Conservation (phyloP, 2,888 invertebrate species). For the Aspidiotus destructor region DNA sequence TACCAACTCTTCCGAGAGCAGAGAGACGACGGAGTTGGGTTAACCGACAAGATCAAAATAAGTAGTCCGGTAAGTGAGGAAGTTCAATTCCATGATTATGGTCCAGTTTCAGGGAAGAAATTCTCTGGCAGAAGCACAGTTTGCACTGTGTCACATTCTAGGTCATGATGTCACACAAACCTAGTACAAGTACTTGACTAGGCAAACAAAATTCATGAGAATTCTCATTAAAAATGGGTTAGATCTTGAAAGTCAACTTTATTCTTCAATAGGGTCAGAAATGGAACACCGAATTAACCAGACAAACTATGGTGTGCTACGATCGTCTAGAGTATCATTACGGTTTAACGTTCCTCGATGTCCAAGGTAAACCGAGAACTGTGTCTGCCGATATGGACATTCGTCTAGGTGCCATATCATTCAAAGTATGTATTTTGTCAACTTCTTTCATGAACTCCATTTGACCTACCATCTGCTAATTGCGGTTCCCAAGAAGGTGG, state of each 20-base stretch:
- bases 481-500: too few species aligned
- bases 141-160: too few species aligned
- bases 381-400: conserved; percentile 18
- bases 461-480: too few species aligned
- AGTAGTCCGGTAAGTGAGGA: conserved; percentile 17
- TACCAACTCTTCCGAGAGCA: conserved; percentile 18
- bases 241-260: too few species aligned
- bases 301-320: conserved; percentile 6
- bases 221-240: too few species aligned
- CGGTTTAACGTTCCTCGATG: conserved; percentile 8
- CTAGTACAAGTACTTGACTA: too few species aligned
- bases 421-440: conserved; percentile 12
- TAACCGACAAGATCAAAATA: conserved; percentile 7
- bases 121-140: background rate
- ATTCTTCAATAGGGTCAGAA: conserved; percentile 15
- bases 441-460: background rate
- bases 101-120: background rate
- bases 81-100: background rate
- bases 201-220: too few species aligned
- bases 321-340: conserved; percentile 18
- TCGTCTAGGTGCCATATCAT: background rate
- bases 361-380: background rate
- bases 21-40: conserved; percentile 13
- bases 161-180: too few species aligned
- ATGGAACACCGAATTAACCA: background rate